Conservation (phyloP, 2,113 vertebrate genomes). For the Oncorhynchus nerka region DNA sequence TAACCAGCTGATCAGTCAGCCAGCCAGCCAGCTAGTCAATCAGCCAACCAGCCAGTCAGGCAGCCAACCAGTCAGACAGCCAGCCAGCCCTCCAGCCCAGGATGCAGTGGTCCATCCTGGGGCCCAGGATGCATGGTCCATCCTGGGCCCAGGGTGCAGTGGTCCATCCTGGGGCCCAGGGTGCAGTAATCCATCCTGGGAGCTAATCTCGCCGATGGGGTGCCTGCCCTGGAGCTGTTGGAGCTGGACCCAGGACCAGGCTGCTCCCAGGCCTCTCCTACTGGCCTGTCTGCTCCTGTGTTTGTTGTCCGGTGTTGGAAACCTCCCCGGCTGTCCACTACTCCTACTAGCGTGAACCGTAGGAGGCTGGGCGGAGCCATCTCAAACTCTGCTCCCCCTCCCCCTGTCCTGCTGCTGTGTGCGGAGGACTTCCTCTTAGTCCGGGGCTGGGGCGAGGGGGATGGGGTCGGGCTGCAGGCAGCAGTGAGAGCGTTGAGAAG, state of each 20-base stretch:
- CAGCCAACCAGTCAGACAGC: too few relatives aligned
- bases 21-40: not conserved
- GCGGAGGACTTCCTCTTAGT: conserved; percentile 69
- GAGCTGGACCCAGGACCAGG: conserved; percentile 2
- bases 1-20: not conserved
- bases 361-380: conserved; percentile 65
- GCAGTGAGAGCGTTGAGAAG: conserved; percentile 21
- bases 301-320: conserved; percentile 22
- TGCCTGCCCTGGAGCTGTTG: conserved; percentile 15
- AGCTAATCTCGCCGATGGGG: conserved; percentile 9
- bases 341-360: conserved; percentile 79
- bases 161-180: too few relatives aligned
- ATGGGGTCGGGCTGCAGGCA: conserved; percentile 15
- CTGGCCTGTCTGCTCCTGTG: conserved; percentile 51
- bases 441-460: conserved; percentile 62
- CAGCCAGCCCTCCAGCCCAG: not conserved
- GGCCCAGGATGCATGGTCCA: too few relatives aligned
- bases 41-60: too few relatives aligned
- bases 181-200: not conserved
- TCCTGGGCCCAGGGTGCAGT: too few relatives aligned
- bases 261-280: conserved; percentile 53
- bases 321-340: conserved; percentile 66
- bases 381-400: conserved; percentile 63
- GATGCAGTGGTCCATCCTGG: too few relatives aligned
- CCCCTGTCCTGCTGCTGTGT: conserved; percentile 37